Conservation (phyloP, 2,113 vertebrate genomes). For the Prolemur simus region DNA sequence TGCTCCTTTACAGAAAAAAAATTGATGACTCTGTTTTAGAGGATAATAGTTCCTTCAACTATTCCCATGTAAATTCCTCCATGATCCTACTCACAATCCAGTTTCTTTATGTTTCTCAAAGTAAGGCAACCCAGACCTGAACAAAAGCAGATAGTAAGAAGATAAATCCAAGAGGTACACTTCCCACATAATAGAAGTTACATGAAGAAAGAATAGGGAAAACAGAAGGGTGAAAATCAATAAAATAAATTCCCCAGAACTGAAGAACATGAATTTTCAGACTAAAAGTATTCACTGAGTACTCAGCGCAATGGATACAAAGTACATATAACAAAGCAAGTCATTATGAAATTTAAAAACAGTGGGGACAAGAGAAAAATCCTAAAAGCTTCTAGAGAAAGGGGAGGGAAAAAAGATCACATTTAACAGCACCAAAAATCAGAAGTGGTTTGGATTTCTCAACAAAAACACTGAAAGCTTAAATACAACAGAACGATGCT, state of each 20-base stretch:
- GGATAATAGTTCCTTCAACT: conserved; percentile 10
- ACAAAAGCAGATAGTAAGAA: not conserved
- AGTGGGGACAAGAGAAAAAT: not conserved
- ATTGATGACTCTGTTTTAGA: not conserved
- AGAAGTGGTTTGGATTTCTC: conserved; percentile 37
- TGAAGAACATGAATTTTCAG: not conserved
- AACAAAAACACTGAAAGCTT: not conserved
- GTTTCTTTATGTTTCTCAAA: conserved; percentile 19
- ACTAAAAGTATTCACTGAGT: not conserved
- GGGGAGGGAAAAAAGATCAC: not conserved
- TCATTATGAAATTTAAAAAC: conserved; percentile 14
- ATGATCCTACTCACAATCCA: not conserved
- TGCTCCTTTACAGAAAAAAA: not conserved
- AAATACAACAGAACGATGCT: not conserved
- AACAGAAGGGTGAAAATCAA: not conserved
- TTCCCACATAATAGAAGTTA: not conserved
- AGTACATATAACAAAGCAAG: not conserved
- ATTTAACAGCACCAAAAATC: conserved; percentile 31
- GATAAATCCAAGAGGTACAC: not conserved
- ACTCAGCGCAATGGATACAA: not conserved
- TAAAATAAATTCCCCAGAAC: not conserved
- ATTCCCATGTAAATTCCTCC: not conserved
- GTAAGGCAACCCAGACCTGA: not conserved
- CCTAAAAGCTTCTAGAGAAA: not conserved
- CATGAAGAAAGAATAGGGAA: not conserved